phyloP scores from a whole-genome alignment of 2,888 invertebrate species.

The Aphrophora alni region DNA sequence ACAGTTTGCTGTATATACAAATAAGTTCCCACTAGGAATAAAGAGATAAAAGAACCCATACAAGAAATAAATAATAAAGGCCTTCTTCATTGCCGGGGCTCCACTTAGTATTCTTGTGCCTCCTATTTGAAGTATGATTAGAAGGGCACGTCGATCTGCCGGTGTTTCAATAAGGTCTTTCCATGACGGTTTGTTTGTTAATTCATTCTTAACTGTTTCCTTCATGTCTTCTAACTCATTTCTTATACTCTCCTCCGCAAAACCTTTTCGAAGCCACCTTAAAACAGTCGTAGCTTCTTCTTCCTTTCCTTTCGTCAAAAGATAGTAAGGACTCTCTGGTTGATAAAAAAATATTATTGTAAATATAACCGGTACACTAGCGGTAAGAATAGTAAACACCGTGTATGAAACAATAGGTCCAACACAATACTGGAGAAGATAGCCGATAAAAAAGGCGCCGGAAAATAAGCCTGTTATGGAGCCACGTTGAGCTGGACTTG shows the following conservation, averaged over 20 bases:
- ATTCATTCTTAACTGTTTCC: constrained; percentile 2
- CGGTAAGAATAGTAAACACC: too few relatives aligned
- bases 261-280: background rate
- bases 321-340: constrained; percentile 37
- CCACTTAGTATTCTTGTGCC: constrained; percentile 21
- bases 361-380: too few relatives aligned
- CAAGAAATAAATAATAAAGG: constrained; percentile 8
- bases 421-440: too few relatives aligned
- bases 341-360: too few relatives aligned
- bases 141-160: constrained; percentile 33
- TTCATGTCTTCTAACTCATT: constrained; percentile 25
- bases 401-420: too few relatives aligned
- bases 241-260: background rate
- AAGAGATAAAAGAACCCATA: constrained; percentile 9
- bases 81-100: constrained; percentile 7
- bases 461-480: too few relatives aligned
- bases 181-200: constrained; percentile 6
- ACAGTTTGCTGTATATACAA: background rate
- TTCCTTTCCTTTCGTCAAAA: constrained; percentile 18
- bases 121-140: constrained; percentile 21
- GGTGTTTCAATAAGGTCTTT: constrained; percentile 25
- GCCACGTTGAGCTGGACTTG: too few relatives aligned
- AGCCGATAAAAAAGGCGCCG: background rate
- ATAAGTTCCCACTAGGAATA: background rate
- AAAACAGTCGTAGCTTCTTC: background rate